phyloP scores from a whole-genome alignment of 2,113 vertebrate species.

The Todiramphus chloris region DNA sequence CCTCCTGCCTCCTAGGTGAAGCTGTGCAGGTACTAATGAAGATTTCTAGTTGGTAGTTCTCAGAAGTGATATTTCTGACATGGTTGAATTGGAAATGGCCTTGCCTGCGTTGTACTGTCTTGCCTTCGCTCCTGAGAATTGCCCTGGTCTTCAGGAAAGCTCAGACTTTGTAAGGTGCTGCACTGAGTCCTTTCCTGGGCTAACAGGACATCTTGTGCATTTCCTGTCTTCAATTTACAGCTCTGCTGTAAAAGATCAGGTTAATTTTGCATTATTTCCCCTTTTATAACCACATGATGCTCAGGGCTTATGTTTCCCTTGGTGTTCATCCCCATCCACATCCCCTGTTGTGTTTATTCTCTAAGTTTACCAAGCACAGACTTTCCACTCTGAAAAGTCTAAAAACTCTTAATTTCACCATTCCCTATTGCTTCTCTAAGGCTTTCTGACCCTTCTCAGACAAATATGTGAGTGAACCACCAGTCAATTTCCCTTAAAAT shows the following conservation, averaged over 20 bases:
- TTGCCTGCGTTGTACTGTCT: not conserved
- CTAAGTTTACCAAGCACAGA: accelerated
- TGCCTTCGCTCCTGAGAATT: not conserved
- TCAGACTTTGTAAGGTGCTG: not conserved
- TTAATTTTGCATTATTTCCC: not conserved
- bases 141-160: not conserved
- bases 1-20: not conserved
- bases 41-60: not conserved
- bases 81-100: not conserved
- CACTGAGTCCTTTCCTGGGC: not conserved
- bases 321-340: not conserved
- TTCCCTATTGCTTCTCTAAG: not conserved
- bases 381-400: not conserved
- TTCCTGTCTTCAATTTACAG: not conserved
- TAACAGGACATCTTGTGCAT: not conserved
- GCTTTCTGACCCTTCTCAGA: not conserved
- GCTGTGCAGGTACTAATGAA: not conserved
- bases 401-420: not conserved
- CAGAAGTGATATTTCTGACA: accelerated
- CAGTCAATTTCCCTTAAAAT: not conserved
- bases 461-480: not conserved
- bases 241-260: not conserved
- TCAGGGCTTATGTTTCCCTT: not conserved
- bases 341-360: not conserved
- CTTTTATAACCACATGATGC: not conserved